Evolutionary conservation across 2,888 invertebrate species (phyloP).

Genomic region (Dolichopus griseipennis): DNA sequence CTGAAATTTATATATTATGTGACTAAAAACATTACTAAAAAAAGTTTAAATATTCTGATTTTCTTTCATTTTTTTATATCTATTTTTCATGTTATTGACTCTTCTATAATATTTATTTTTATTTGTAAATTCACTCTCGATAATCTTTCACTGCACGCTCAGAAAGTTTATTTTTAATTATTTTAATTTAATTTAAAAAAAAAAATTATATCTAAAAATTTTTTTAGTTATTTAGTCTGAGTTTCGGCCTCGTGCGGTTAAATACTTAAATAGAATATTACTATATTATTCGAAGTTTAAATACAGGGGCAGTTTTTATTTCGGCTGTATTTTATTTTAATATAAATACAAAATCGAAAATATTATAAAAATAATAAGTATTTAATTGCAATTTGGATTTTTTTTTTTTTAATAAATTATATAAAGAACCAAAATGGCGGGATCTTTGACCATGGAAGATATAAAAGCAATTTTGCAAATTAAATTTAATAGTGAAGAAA

Average conservation of each 20-base stretch:
- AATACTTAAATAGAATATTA: neutral
- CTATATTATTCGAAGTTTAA: too few relatives aligned
- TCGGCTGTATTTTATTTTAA: neutral
- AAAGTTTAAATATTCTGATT: too few relatives aligned
- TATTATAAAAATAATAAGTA: neutral
- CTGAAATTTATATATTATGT: too few relatives aligned
- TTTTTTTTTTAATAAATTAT: neutral
- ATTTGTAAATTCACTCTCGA: too few relatives aligned
- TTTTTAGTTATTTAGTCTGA: neutral
- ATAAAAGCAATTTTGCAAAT: conserved; percentile 20
- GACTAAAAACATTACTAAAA: too few relatives aligned
- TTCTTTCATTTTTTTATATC: too few relatives aligned
- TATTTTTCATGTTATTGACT: too few relatives aligned
- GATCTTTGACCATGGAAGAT: conserved; percentile 19
- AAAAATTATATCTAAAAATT: neutral
- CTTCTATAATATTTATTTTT: too few relatives aligned
- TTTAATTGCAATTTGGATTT: neutral
- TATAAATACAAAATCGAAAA: too few relatives aligned
- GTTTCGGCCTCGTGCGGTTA: neutral
- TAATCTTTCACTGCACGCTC: too few relatives aligned
- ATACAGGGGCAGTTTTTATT: neutral
- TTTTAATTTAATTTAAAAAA: neutral
- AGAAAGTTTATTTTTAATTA: neutral
- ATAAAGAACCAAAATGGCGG: conserved; percentile 7
- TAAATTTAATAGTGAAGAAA: conserved; percentile 21